Base-by-base conservation (phyloP, 2,797 vertebrate species). In the Poeciliopsis gracilis region DNA sequence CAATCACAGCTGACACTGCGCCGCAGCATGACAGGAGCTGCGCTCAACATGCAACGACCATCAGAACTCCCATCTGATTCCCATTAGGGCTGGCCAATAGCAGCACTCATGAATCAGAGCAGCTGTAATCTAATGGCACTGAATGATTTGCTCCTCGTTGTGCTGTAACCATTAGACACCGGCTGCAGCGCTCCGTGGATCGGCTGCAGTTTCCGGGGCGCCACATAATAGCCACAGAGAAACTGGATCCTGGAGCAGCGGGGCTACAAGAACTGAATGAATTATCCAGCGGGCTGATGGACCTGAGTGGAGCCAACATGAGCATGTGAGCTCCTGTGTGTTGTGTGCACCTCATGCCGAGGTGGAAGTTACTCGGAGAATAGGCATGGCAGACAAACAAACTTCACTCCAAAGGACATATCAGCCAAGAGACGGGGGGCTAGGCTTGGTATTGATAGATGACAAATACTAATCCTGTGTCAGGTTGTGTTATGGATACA, bases 91-190 rank as follows among this genome's bases (percentile, higher is more conserved):
- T 13, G 25, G 67, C 81, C 88, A 90, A 91, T 91, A 84, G 76
- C 93, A 93, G 93, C 93, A 91, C 84, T 86, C 93, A 95, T 95
- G 94, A 96, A 95, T 96, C 95, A 94, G 90, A 91, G 92, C 67
- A 86, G 94, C 93, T 90, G 92, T 95, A 96, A 96, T 94, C 94
- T 94, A 95, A 96, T 95, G 94, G 94, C 85, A 86, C 75, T 82
- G 87, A 96, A 95, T 94, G 94, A 95, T 96, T 95, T 94, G 92
- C 87, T 90, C 83, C 89, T 91, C 87, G 83, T 53, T 81, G 57
- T 71, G 88, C 93, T 96, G 95, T 95, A 96, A 96, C 96, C 95
- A 96, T 96, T 96, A 96, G 95, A 95, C 89, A 90, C 78, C 82
- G 41, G 86, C 88, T 84, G 82, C 80, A 87, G 84, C 90, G 86